A percentile compares a stretch with the other conserved stretches of the same genome.
These are phyloP conservation scores for Aselliscus stoliczkanus DNA, from an alignment of 2,797 vertebrate genomes.

Conservation along the genomic window DNA sequence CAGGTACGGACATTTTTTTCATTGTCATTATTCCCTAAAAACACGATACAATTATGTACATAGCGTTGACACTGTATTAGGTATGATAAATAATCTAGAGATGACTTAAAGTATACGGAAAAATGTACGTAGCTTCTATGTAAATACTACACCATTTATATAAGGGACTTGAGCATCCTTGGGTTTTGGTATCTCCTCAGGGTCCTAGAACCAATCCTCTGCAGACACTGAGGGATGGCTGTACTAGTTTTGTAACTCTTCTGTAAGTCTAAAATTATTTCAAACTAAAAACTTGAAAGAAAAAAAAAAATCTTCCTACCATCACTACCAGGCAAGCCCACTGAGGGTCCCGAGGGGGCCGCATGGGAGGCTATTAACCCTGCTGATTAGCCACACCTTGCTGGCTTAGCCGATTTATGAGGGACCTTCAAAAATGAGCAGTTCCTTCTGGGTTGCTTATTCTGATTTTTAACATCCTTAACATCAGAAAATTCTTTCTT, in stretches of 20 bases:
- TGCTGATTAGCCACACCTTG: background rate
- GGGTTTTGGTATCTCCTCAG: background rate
- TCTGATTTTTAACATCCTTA: background rate
- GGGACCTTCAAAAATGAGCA: background rate
- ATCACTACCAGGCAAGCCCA: background rate
- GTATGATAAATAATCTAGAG: background rate
- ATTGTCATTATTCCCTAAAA: background rate
- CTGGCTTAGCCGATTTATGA: background rate
- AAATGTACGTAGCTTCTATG: background rate
- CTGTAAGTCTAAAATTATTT: background rate
- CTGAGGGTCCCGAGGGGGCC: background rate
- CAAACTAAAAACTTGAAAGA: background rate
- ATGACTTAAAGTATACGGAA: background rate
- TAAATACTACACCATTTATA: background rate
- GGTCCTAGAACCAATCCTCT: background rate
- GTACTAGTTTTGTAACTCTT: background rate
- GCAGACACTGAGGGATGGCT: background rate
- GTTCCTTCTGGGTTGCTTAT: background rate
- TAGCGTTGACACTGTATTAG: background rate
- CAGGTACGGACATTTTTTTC: background rate
- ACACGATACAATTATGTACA: background rate
- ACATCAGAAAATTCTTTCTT: background rate
- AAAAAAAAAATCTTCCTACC: background rate
- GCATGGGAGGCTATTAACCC: background rate
- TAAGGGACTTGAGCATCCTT: background rate